phyloP scores from a whole-genome alignment of 2,888 invertebrate genomes.

The Cordylochernes scorpioides region DNA sequence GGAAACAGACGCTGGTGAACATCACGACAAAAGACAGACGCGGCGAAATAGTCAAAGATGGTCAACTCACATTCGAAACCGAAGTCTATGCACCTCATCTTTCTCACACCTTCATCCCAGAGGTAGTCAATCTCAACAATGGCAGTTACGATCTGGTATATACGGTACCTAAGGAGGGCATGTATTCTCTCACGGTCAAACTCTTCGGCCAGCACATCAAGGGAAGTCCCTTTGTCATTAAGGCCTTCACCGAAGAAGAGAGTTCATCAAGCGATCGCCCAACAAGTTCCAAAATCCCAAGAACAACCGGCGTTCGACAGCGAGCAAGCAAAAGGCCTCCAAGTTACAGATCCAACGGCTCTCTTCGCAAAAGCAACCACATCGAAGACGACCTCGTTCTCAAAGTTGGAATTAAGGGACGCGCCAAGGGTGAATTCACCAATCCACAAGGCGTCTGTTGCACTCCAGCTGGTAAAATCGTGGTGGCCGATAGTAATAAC shows the following conservation, averaged over 20 bases:
- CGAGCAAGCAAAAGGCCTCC: conserved; percentile 22
- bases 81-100: conserved; percentile 16
- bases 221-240: conserved; percentile 24
- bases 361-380: conserved; percentile 21
- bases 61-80: conserved; percentile 18
- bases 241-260: conserved; percentile 17
- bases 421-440: conserved; percentile 27
- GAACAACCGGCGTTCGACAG: conserved; percentile 21
- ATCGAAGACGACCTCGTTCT: conserved; percentile 26
- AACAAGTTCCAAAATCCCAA: conserved; percentile 19
- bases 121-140: conserved; percentile 19
- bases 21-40: conserved; percentile 21
- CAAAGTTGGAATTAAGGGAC: conserved; percentile 25
- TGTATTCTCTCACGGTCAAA: conserved; percentile 21
- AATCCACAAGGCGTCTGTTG: conserved; percentile 28
- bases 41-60: conserved; percentile 21
- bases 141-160: conserved; percentile 24
- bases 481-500: conserved; percentile 27
- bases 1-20: conserved; percentile 20
- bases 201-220: conserved; percentile 24
- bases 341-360: conserved; percentile 22
- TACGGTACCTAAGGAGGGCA: conserved; percentile 21
- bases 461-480: conserved; percentile 20
- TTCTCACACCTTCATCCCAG: conserved; percentile 17
- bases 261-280: conserved; percentile 18